These are phyloP conservation scores for Brachionus rubens DNA, from an alignment of 1,140 invertebrate genomes.

Conservation along the genomic window DNA sequence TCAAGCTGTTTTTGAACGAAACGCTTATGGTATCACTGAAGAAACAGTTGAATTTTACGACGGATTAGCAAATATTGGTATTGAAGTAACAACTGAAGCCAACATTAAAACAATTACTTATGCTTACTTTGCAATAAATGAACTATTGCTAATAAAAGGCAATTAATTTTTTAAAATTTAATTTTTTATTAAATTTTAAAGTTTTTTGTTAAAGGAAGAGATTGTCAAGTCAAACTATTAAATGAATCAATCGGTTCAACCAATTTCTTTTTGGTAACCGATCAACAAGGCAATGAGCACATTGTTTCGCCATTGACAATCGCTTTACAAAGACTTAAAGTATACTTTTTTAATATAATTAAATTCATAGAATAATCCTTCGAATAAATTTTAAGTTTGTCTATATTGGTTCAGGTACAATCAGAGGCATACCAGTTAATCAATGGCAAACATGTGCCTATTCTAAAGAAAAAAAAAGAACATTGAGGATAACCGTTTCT, in stretches of 20 bases:
- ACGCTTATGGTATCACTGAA: constrained; percentile 1
- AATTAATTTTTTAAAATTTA: neutral
- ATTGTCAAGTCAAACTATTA: neutral
- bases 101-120: neutral
- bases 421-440: constrained; percentile 36
- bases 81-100: neutral
- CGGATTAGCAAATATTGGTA: neutral
- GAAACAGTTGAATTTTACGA: constrained; percentile 36
- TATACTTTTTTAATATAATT: neutral
- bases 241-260: neutral
- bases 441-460: constrained; percentile 41
- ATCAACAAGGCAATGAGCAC: constrained; percentile 32
- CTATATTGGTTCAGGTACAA: neutral
- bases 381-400: constrained; percentile 19
- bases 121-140: neutral
- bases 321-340: neutral
- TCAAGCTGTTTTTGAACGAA: constrained; percentile 37
- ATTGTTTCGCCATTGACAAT: constrained; percentile 13
- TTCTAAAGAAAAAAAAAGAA: neutral
- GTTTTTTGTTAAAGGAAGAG: neutral
- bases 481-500: constrained; percentile 14
- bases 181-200: neutral
- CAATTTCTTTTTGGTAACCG: neutral
- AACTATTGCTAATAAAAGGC: neutral
- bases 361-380: neutral